Conservation (phyloP, 2,888 invertebrate species). For the Fabriciana adippe region DNA sequence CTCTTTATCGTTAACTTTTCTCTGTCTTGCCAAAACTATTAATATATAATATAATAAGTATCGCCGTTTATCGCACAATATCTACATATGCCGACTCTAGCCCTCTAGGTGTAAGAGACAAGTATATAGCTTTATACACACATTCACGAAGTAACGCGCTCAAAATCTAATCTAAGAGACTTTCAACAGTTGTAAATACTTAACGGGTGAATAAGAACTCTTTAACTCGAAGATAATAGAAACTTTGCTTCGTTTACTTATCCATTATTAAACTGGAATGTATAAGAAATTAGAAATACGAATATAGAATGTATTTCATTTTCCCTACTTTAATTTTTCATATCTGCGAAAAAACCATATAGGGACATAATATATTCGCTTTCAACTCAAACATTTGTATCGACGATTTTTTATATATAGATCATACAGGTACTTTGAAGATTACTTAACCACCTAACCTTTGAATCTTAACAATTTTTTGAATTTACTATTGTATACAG, state of each 20-base stretch:
- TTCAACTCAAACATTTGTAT: no score
- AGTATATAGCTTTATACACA: constrained; percentile 25
- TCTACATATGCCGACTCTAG: not conserved
- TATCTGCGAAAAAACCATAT: not conserved
- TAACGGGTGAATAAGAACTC: constrained; percentile 35
- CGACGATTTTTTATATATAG: not conserved
- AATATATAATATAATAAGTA: not conserved
- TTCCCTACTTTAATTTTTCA: not conserved
- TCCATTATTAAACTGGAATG: not conserved
- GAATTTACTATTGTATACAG: not conserved
- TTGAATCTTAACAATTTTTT: not conserved
- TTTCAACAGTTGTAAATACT: constrained; percentile 40
- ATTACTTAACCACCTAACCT: not conserved
- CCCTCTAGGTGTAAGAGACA: not conserved
- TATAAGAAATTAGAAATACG: no score
- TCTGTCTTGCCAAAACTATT: not conserved
- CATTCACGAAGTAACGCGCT: constrained; percentile 34
- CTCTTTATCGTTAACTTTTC: not conserved
- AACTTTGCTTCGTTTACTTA: constrained; percentile 29
- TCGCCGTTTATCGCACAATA: not conserved
- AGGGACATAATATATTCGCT: no score
- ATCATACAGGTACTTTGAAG: not conserved
- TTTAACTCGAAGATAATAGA: constrained; percentile 18
- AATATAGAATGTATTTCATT: not conserved
- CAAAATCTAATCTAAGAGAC: constrained; percentile 37